These are phyloP conservation scores for Distichodus sexfasciatus DNA, from an alignment of 2,797 vertebrate species.

Conservation along the genomic window DNA sequence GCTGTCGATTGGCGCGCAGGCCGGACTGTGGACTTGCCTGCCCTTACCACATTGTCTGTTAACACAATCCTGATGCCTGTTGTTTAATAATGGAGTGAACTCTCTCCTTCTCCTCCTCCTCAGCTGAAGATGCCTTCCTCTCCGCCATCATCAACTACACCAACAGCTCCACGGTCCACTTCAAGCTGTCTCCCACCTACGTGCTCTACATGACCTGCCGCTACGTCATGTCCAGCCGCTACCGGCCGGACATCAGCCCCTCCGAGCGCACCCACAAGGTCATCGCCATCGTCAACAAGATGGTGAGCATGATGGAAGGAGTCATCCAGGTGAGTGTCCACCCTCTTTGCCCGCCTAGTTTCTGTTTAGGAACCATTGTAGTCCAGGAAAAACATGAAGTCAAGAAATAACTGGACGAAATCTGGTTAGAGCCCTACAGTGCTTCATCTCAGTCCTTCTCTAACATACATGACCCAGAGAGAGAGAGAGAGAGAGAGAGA, in stretches of 20 bases:
- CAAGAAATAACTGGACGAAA: no score
- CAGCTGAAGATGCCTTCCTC: conserved; percentile 96
- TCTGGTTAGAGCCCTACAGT: neutral
- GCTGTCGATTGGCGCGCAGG: no score
- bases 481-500: no score
- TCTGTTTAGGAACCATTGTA: neutral
- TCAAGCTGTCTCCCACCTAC: conserved; percentile 95
- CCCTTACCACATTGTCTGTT: no score
- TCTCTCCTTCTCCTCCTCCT: neutral
- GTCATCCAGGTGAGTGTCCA: conserved; percentile 92
- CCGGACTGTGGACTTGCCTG: no score
- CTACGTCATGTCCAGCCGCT: conserved; percentile 86
- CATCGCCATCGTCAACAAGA: conserved; percentile 97
- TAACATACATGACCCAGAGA: neutral
- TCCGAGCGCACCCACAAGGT: conserved; percentile 92
- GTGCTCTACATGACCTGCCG: conserved; percentile 97
- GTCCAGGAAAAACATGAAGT: neutral
- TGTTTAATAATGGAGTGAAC: neutral
- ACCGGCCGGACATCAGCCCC: conserved; percentile 88
- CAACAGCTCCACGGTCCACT: conserved; percentile 98
- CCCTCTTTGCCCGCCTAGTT: neutral
- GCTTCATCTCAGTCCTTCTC: neutral
- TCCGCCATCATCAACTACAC: conserved; percentile 98
- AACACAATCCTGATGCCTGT: neutral
- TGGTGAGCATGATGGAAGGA: conserved; percentile 99